Evolutionary conservation across 2,113 vertebrate species (phyloP).

Genomic region (Chloebia gouldiae): DNA sequence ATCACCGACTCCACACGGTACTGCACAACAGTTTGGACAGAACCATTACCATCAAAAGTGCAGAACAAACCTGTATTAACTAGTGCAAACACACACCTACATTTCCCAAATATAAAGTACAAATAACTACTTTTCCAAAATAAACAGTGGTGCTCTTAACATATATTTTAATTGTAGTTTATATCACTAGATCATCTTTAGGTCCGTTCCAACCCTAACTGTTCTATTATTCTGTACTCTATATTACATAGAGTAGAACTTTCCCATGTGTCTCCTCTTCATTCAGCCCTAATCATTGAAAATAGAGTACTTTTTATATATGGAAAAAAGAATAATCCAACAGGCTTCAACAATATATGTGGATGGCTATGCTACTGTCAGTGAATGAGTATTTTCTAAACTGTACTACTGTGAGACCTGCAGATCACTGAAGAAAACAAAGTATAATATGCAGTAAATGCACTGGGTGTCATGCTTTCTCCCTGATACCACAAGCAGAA

Average conservation of each 20-base stretch:
- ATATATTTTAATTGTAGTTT: not conserved
- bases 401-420: not conserved
- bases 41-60: not conserved
- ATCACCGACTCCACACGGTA: conserved; percentile 99
- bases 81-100: not conserved
- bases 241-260: not conserved
- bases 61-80: not conserved
- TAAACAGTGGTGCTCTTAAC: not conserved
- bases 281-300: not conserved
- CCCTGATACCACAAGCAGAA: not conserved
- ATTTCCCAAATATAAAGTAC: not conserved
- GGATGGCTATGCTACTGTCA: not conserved
- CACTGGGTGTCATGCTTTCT: not conserved
- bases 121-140: not conserved
- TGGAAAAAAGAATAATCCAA: not conserved
- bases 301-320: not conserved
- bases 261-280: not conserved
- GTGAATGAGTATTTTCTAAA: not conserved
- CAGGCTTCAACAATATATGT: not conserved
- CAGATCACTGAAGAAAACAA: not conserved
- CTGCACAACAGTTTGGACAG: conserved; percentile 66
- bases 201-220: not conserved
- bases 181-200: not conserved
- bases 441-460: not conserved
- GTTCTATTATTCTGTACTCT: not conserved